These are phyloP conservation scores for Enteromius treurensis DNA, from an alignment of 2,797 vertebrate species.

Conservation along the genomic window DNA sequence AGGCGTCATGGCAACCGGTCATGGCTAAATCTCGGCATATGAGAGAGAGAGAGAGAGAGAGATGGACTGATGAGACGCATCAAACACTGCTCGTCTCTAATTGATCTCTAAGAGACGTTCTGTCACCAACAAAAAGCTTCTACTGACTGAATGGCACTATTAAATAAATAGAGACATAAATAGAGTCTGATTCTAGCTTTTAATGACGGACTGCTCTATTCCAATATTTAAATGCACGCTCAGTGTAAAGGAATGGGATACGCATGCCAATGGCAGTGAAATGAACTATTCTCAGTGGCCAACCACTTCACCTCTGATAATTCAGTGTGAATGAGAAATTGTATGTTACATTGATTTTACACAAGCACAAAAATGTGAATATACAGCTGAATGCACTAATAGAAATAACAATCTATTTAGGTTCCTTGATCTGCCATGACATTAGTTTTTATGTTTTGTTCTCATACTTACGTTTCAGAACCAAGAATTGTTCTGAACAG, in stretches of 20 bases:
- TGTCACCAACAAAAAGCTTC: conserved; percentile 55
- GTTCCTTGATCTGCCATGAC: no score
- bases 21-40: conserved; percentile 67
- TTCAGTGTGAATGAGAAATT: neutral
- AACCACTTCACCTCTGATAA: neutral
- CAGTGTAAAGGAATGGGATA: neutral
- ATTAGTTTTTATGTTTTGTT: no score
- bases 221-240: neutral
- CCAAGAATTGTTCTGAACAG: neutral
- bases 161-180: conserved; percentile 33
- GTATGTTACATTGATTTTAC: neutral
- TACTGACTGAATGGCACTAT: conserved; percentile 55
- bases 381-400: neutral
- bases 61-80: conserved; percentile 58
- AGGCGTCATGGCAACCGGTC: conserved; percentile 79
- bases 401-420: neutral
- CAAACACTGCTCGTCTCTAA: conserved; percentile 51
- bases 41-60: conserved; percentile 36
- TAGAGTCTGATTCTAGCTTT: conserved; percentile 12
- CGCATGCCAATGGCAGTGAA: neutral
- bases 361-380: neutral
- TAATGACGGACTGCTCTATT: conserved; percentile 6
- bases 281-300: neutral
- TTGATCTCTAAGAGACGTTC: conserved; percentile 53
- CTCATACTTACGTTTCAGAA: neutral